Evolutionary conservation across 2,888 invertebrate species (phyloP), one percentile per base, ranked within the genome.

Genomic region (Dynastes hyllus): DNA sequence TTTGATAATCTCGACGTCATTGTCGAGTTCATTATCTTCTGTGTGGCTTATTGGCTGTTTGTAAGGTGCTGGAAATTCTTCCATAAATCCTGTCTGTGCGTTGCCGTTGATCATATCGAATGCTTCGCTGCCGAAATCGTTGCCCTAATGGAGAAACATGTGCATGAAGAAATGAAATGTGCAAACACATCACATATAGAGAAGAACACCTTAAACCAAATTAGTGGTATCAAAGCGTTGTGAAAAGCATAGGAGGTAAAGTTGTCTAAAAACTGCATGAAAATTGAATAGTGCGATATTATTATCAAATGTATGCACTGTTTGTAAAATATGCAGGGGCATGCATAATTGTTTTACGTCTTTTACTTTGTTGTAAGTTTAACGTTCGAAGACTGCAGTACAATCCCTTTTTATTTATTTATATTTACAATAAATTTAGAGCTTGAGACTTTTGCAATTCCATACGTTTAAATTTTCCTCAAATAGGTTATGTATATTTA

Each of bases 101-200:
- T 61, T 45, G 53, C 40, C 40, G 16, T 86, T 85, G 27, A 51
- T 22, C 69, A 69, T 69, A 75, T 87, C 87, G 69, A 88, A 86
- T 32, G 83, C 85, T 84, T 88, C 88, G 70, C 87, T 83, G 80
- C 84, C 83, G 78, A 81, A 81, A 67, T 79, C 71, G 76, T 73
- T 78, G 55, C 77, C 84, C 85, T 85, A 80, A 81, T 71, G 76
- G 80, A 82, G 79, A 79, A 82, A 84, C 81, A 84, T 82, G 86
- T 86, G 86, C 86, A 81, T 83, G 82, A 77, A 71, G 84, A 84
- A 84, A 82, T 84, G 84, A 86, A 66, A 70, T 66, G 76, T 76
- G 70, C 77, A 79, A 40, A 77, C 63, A 76, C 37, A 79, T 51
- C 51, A 66, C 29, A 65, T 67, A 50, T 32, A 66, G 32, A 66